phyloP scores from a whole-genome alignment of 2,113 vertebrate species.

The Jaculus jaculus region DNA sequence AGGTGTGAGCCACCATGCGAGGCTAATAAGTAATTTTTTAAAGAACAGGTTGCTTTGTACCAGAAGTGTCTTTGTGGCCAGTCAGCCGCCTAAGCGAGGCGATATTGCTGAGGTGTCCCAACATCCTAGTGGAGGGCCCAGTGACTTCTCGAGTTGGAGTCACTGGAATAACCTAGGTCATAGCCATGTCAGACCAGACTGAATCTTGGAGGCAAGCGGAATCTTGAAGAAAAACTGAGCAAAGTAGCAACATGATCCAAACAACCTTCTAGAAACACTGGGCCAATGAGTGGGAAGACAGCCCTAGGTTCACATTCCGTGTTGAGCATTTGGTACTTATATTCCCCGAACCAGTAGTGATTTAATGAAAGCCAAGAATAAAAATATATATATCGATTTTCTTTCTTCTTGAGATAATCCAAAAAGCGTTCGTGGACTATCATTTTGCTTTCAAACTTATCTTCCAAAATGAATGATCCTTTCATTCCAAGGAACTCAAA shows the following conservation, averaged over 20 bases:
- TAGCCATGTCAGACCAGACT: neutral
- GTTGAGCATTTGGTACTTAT: neutral
- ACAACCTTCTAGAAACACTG: neutral
- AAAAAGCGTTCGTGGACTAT: slow-evolving; percentile 39
- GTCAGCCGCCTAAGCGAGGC: neutral
- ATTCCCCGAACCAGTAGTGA: neutral
- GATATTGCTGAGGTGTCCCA: too few relatives aligned
- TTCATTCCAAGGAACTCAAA: slow-evolving; percentile 59
- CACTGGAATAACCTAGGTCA: neutral
- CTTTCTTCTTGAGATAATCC: slow-evolving; percentile 51
- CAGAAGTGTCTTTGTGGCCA: neutral
- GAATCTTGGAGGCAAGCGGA: neutral
- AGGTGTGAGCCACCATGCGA: too few relatives aligned
- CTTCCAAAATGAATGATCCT: slow-evolving; percentile 55
- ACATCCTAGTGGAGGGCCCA: neutral
- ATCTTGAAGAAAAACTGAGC: neutral
- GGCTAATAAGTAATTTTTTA: neutral
- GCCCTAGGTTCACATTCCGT: neutral
- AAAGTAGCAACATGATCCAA: neutral
- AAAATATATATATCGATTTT: slow-evolving; percentile 17
- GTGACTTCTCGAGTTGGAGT: neutral
- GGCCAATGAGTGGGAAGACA: neutral
- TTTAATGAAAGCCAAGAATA: slow-evolving; percentile 28
- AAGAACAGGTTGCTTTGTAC: neutral
- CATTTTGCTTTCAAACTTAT: slow-evolving; percentile 28